Evolutionary conservation across 2,113 vertebrate species (phyloP), one percentile per base, ranked within the genome.

Genomic region (Hippocampus abdominalis): DNA sequence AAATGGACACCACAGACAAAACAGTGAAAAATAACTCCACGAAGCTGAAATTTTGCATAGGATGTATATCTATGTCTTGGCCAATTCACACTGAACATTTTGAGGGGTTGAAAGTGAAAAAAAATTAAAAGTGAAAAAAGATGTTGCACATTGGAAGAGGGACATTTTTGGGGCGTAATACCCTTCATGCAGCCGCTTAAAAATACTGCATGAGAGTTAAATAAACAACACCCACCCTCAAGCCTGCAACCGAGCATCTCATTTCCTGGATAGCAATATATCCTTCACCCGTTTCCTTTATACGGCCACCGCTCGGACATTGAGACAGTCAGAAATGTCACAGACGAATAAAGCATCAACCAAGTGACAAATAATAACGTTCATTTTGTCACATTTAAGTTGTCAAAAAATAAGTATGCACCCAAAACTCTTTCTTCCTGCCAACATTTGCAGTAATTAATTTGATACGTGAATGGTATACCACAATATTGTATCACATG

Each of bases 401-500:
- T 1, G 6, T 11, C 15, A 23, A 60, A 29, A 40, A 21, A 25
- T 4, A 46, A 71, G 68, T 0, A 29, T 11, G 23, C 7, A 40
- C 4, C 48, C 59, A 25, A 54, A 64, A 29, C 18, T 16, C n/a
- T 29, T 51, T 72, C 2, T 69, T 70, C 9, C 18, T 64, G 54
- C 66, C 69, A 77, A 67, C 32, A 23, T 40, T 39, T 48, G 51
- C 64, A 29, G 72, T 69, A 80, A 81, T 78, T 72, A 76, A 80
- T 75, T 64, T 53, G 54, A 74, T n/a, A 53, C 61, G 40, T 59
- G 42, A n/a, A 69, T 64, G 32, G 61, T 64, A 51, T 29, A 75
- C 29, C 64, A 54, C 70, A 86, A 71, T 54, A 75, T 63, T 60
- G 65, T 46, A 69, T 64, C 77, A 36, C 80, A 71, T 74, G 82